Evolutionary conservation across 2,797 vertebrate genomes (phyloP).

Genomic region (Gymnopithys bicolor): DNA sequence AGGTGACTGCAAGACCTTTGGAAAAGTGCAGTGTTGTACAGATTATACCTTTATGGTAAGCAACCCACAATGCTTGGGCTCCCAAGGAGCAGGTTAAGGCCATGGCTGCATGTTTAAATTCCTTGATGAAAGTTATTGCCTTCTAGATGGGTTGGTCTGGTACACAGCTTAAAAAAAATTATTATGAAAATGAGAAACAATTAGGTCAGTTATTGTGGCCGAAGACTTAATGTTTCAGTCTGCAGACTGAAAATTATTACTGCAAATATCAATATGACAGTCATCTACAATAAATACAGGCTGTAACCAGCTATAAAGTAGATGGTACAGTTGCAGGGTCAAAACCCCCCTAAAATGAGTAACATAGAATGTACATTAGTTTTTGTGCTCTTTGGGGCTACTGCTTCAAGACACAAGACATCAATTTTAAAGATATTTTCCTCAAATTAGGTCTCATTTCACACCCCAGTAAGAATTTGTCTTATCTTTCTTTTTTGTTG

Average conservation of each 20-base stretch:
- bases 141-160: background rate
- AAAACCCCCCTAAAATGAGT: accelerated
- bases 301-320: background rate
- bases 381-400: background rate
- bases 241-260: background rate
- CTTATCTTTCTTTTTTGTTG: background rate
- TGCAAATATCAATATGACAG: background rate
- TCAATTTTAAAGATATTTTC: background rate
- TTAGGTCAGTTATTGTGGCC: background rate
- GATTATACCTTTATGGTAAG: background rate
- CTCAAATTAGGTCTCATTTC: background rate
- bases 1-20: background rate
- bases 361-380: background rate
- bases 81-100: background rate
- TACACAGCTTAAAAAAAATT: background rate
- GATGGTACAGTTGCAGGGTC: background rate
- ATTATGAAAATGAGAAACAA: background rate
- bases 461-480: background rate
- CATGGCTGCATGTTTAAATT: background rate
- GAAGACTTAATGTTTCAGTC: background rate
- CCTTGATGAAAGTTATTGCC: background rate
- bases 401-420: background rate
- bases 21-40: background rate
- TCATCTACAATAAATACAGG: background rate
- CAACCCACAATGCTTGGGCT: background rate